A percentile compares a stretch with the other conserved stretches of the same genome.
These are phyloP conservation scores for Cheirogaleus major DNA, from an alignment of 2,797 vertebrate species.

Conservation along the genomic window DNA sequence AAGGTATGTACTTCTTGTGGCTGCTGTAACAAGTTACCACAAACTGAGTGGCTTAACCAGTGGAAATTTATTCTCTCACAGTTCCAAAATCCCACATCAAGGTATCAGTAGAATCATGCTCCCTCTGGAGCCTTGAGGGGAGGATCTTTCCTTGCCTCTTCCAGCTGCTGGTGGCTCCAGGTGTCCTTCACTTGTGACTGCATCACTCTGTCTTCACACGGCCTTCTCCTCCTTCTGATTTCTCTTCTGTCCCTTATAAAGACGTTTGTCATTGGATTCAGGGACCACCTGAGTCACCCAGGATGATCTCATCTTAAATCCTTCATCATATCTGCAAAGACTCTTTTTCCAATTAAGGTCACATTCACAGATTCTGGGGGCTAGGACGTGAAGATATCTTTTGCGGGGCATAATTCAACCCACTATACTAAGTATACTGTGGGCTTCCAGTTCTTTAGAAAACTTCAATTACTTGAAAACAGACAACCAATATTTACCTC, in stretches of 20 bases:
- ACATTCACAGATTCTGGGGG: not conserved
- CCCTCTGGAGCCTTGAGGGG: not conserved
- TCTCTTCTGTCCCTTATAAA: not conserved
- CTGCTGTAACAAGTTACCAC: not conserved
- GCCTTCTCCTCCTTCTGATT: not conserved
- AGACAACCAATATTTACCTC: not conserved
- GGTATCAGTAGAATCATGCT: fast-evolving
- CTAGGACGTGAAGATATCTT: not conserved
- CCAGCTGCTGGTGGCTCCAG: not conserved
- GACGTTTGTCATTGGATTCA: not conserved
- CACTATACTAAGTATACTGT: not conserved
- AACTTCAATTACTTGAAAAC: not conserved
- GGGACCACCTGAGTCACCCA: not conserved
- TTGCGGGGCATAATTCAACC: not conserved
- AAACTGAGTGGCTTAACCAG: not conserved
- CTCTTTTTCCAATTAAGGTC: not conserved
- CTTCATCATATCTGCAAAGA: not conserved
- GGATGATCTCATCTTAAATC: not conserved
- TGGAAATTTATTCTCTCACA: not conserved
- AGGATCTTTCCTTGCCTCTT: not conserved
- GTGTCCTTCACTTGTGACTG: not conserved
- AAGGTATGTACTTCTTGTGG: not conserved
- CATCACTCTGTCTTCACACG: not conserved
- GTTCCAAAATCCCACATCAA: not conserved
- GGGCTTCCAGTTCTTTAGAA: not conserved